A percentile compares a stretch with the other conserved stretches of the same genome.
These are phyloP conservation scores for Phaonia tiefii DNA, from an alignment of 2,888 invertebrate species.

Conservation along the genomic window DNA sequence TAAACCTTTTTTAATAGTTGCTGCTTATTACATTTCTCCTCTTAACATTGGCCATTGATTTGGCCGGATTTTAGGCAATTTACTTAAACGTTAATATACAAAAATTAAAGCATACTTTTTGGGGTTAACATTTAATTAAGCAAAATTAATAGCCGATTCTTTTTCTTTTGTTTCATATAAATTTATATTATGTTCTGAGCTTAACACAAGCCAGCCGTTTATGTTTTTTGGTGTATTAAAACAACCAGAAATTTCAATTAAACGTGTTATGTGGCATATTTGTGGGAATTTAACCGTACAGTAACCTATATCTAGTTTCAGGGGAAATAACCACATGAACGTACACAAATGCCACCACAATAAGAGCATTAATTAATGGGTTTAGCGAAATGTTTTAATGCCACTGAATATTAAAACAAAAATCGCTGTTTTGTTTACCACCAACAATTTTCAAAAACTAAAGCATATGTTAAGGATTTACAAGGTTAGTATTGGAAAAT, in stretches of 20 bases:
- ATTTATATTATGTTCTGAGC: background rate
- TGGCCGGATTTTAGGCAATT: no score
- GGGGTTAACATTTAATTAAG: slow-evolving; percentile 37
- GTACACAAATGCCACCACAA: slow-evolving; percentile 2
- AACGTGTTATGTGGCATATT: slow-evolving; percentile 10
- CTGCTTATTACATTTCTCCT: no score
- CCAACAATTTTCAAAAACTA: no score
- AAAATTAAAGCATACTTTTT: slow-evolving; percentile 44
- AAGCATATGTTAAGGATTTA: no score
- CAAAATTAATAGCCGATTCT: slow-evolving; percentile 8
- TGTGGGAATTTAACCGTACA: slow-evolving; percentile 1
- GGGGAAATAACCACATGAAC: background rate
- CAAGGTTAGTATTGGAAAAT: no score
- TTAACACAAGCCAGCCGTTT: background rate
- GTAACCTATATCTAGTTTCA: background rate
- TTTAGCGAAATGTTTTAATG: slow-evolving; percentile 2
- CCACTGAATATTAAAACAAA: background rate
- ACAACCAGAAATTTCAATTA: slow-evolving; percentile 25
- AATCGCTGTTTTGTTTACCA: no score
- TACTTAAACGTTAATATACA: no score
- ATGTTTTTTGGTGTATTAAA: background rate
- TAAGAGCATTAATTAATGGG: slow-evolving; percentile 17
- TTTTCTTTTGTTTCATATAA: no score
- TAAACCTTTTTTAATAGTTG: no score
- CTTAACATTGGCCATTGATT: no score